phyloP scores from a whole-genome alignment of 2,113 vertebrate species.

The Shinisaurus crocodilurus region DNA sequence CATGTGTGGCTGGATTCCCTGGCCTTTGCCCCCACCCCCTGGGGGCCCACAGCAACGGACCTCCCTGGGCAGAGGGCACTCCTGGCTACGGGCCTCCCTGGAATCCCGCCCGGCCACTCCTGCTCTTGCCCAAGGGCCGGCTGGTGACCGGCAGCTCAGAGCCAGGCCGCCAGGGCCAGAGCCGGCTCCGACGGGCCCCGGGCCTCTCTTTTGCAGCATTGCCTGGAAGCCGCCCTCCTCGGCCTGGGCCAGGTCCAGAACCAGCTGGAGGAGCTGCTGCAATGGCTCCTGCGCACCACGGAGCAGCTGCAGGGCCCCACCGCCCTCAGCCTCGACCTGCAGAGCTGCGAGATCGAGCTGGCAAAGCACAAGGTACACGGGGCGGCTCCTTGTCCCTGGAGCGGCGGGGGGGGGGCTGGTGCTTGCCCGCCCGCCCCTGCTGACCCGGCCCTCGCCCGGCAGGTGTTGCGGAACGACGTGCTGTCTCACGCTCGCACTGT shows the following conservation, averaged over 20 bases:
- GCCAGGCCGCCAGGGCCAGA: background rate
- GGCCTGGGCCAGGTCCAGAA: slow-evolving; percentile 90
- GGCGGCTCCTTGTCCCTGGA: fast-evolving
- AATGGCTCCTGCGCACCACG: slow-evolving; percentile 81
- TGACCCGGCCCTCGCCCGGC: background rate
- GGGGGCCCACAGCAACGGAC: background rate
- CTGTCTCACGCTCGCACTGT: slow-evolving; percentile 85
- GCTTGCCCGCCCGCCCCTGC: background rate
- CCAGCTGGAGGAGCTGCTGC: slow-evolving; percentile 85
- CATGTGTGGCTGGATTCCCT: background rate
- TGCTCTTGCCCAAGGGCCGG: background rate
- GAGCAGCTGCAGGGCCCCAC: slow-evolving; percentile 80
- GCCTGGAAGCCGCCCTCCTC: slow-evolving; percentile 86
- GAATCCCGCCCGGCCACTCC: background rate
- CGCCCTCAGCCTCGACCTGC: slow-evolving; percentile 83
- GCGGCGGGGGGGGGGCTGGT: fast-evolving
- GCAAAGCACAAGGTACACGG: slow-evolving; percentile 88
- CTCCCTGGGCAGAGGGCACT: background rate
- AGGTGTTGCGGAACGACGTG: slow-evolving; percentile 89
- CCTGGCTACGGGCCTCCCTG: background rate
- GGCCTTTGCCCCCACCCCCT: background rate
- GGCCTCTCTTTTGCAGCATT: slow-evolving; percentile 75
- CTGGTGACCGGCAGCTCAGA: background rate
- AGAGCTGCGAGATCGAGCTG: slow-evolving; percentile 89
- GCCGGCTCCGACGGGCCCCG: background rate